These are phyloP conservation scores for Heliangelus exortis DNA, from an alignment of 2,797 vertebrate species.

Conservation along the genomic window DNA sequence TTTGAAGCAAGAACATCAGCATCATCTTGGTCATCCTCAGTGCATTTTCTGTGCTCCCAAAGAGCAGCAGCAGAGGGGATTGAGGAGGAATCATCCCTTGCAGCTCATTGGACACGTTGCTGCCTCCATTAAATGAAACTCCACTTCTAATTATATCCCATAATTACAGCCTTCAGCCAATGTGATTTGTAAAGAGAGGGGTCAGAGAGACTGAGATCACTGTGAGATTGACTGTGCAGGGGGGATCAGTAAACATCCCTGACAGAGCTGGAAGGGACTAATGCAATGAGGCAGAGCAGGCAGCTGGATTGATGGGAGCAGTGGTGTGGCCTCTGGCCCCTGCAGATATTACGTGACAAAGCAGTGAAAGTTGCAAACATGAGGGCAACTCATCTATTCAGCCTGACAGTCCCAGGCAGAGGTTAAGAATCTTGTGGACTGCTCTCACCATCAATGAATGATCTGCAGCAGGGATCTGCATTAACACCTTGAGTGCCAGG, in stretches of 20 bases:
- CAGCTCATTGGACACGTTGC: neutral
- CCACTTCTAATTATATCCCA: slow-evolving; percentile 62
- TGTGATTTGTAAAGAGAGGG: slow-evolving; percentile 58
- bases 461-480: slow-evolving; percentile 5
- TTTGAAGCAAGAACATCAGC: neutral
- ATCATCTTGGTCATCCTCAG: neutral
- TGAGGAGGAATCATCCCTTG: neutral
- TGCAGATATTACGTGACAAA: slow-evolving; percentile 58
- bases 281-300: slow-evolving; percentile 52
- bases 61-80: neutral
- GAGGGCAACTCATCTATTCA: slow-evolving; percentile 36
- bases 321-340: slow-evolving; percentile 66
- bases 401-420: slow-evolving; percentile 45
- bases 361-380: slow-evolving; percentile 58
- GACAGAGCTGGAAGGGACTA: slow-evolving; percentile 36
- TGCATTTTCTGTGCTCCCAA: neutral
- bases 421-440: slow-evolving; percentile 61
- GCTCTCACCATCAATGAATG: slow-evolving; percentile 39
- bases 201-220: neutral
- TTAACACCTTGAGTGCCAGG: neutral
- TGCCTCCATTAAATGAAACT: slow-evolving; percentile 54
- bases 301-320: slow-evolving; percentile 66
- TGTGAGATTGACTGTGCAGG: slow-evolving; percentile 21
- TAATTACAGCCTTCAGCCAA: slow-evolving; percentile 66
- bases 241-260: slow-evolving; percentile 60